Evolutionary conservation across 2,797 vertebrate species (phyloP).

Genomic region (Martes flavigula): DNA sequence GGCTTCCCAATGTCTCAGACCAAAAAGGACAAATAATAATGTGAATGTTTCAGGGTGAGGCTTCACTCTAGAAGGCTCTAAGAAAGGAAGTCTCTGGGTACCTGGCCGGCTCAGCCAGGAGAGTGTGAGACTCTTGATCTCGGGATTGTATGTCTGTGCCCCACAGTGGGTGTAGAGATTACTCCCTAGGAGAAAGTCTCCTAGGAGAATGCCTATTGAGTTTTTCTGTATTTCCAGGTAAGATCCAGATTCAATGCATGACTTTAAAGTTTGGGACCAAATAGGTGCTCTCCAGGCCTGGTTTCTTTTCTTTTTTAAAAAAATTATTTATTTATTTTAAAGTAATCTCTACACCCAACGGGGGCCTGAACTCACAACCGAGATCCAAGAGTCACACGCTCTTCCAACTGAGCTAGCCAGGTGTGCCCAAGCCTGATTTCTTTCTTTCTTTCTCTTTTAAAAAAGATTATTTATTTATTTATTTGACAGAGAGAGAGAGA

Average conservation of each 20-base stretch:
- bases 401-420: not conserved
- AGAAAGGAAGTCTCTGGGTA: not conserved
- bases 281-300: not conserved
- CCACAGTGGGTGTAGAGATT: not conserved
- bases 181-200: not conserved
- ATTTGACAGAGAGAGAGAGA: too few species aligned
- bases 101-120: not conserved
- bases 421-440: not conserved
- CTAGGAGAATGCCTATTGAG: not conserved
- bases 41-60: not conserved
- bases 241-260: not conserved
- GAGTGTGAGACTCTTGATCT: not conserved
- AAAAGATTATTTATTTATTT: too few species aligned
- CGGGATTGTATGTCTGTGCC: not conserved
- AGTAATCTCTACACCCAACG: not conserved
- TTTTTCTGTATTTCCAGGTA: not conserved
- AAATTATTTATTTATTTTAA: not conserved
- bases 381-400: not conserved
- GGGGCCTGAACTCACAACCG: not conserved
- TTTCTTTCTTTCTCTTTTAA: not conserved
- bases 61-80: not conserved
- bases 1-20: not conserved
- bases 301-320: not conserved
- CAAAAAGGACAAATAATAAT: constrained; percentile 13
- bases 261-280: not conserved